phyloP scores from a whole-genome alignment of 1,140 invertebrate species.

The Aricia agestis region DNA sequence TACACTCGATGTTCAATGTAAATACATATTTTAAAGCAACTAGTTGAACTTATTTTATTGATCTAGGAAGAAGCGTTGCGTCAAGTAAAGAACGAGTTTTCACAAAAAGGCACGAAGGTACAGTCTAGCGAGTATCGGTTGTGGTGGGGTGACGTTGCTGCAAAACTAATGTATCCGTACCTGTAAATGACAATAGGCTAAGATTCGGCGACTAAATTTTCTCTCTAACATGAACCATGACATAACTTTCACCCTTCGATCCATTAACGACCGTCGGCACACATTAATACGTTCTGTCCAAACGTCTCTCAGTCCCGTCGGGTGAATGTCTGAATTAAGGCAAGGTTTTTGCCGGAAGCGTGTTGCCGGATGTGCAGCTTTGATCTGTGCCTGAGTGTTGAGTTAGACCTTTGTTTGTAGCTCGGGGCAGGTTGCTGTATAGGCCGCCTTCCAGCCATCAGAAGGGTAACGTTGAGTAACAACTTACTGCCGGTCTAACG shows the following conservation, averaged over 20 bases:
- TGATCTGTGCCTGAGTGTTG: constrained; percentile 41
- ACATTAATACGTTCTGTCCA: background rate
- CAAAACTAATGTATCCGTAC: constrained; percentile 26
- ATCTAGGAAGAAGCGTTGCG: constrained; percentile 47
- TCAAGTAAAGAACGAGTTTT: constrained; percentile 42
- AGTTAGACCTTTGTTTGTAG: constrained; percentile 68
- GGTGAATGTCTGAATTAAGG: background rate
- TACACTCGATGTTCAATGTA: constrained; percentile 46
- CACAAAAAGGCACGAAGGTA: constrained; percentile 65
- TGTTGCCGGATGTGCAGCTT: constrained; percentile 27
- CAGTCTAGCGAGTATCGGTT: constrained; percentile 28
- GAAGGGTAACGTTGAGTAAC: constrained; percentile 65
- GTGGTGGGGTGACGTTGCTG: constrained; percentile 32
- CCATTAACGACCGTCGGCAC: background rate
- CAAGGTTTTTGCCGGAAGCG: constrained; percentile 33
- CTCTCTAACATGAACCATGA: constrained; percentile 2
- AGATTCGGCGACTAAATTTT: constrained; percentile 4
- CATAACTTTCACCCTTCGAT: background rate
- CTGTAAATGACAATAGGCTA: background rate
- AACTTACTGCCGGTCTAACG: constrained; percentile 45
- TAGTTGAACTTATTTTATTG: constrained; percentile 40
- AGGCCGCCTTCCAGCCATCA: constrained; percentile 66
- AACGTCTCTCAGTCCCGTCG: background rate
- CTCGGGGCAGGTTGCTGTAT: constrained; percentile 55
- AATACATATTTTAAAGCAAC: constrained; percentile 67